These are phyloP conservation scores for Chirona hameri DNA, from an alignment of 2,888 invertebrate genomes.

Conservation along the genomic window DNA sequence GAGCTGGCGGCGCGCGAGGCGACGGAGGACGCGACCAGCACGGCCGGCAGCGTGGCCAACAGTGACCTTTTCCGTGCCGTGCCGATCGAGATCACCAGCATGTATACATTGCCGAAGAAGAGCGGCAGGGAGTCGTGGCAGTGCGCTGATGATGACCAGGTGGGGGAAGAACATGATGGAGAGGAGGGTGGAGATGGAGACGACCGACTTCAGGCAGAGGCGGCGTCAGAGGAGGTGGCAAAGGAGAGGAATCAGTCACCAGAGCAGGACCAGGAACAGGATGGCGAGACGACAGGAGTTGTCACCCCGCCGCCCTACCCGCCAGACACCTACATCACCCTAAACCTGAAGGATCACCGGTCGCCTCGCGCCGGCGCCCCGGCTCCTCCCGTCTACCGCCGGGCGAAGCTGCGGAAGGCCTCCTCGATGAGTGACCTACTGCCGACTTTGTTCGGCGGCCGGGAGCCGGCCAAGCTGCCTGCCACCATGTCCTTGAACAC, in stretches of 20 bases:
- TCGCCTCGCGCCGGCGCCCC: neutral
- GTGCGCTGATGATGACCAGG: neutral
- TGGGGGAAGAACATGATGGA: neutral
- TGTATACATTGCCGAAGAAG: neutral
- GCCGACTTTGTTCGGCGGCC: neutral
- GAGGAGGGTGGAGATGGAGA: neutral
- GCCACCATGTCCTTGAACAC: conserved; percentile 5
- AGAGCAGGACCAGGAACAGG: neutral
- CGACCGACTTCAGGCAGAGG: neutral
- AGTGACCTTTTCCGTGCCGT: neutral
- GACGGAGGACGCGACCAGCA: no score
- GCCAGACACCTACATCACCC: conserved; percentile 3
- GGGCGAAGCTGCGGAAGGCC: neutral
- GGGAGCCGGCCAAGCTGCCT: neutral
- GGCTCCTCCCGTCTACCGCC: neutral
- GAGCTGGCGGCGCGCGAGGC: neutral
- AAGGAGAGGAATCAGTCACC: neutral
- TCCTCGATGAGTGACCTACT: conserved; percentile 1
- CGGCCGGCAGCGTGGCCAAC: neutral
- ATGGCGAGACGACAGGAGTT: neutral
- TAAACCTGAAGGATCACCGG: conserved; percentile 23
- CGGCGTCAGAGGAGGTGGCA: neutral
- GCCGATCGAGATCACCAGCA: conserved; percentile 22
- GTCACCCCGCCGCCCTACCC: neutral
- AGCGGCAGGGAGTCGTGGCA: neutral